phyloP scores from a whole-genome alignment of 2,888 invertebrate species.

The Stramonita haemastoma region DNA sequence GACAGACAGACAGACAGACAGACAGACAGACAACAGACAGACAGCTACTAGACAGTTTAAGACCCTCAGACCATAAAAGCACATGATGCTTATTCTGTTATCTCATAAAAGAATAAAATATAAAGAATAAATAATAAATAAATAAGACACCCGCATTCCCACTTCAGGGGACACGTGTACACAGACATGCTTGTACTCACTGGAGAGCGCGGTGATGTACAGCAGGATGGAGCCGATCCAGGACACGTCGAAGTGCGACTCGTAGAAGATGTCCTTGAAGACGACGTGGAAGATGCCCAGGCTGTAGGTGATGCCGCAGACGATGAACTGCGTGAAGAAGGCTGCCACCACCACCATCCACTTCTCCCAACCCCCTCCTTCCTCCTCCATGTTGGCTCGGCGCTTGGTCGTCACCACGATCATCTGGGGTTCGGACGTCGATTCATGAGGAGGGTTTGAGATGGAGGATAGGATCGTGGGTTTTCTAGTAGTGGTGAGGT shows the following conservation, averaged over 20 bases:
- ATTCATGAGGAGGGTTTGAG: not conserved
- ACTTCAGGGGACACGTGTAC: slow-evolving; percentile 40
- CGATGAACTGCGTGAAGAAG: slow-evolving; percentile 71
- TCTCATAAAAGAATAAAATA: too few relatives aligned
- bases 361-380: slow-evolving; percentile 57
- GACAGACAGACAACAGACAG: too few relatives aligned
- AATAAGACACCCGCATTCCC: too few relatives aligned
- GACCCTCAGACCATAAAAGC: too few relatives aligned
- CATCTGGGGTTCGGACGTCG: slow-evolving; percentile 50
- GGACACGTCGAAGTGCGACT: slow-evolving; percentile 70
- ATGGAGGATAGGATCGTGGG: not conserved
- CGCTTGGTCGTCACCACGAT: slow-evolving; percentile 59
- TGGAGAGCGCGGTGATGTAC: slow-evolving; percentile 69
- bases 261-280: slow-evolving; percentile 67
- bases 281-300: slow-evolving; percentile 70
- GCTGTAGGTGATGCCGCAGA: slow-evolving; percentile 73
- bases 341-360: slow-evolving; percentile 71
- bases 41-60: too few relatives aligned
- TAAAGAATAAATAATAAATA: too few relatives aligned
- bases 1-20: too few relatives aligned
- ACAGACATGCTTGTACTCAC: slow-evolving; percentile 54
- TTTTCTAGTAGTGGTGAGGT: not conserved
- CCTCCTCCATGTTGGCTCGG: slow-evolving; percentile 51
- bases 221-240: slow-evolving; percentile 70
- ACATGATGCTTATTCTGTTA: too few relatives aligned